Evolutionary conservation across 2,797 vertebrate species (phyloP).

Genomic region (Trematomus bernacchii): DNA sequence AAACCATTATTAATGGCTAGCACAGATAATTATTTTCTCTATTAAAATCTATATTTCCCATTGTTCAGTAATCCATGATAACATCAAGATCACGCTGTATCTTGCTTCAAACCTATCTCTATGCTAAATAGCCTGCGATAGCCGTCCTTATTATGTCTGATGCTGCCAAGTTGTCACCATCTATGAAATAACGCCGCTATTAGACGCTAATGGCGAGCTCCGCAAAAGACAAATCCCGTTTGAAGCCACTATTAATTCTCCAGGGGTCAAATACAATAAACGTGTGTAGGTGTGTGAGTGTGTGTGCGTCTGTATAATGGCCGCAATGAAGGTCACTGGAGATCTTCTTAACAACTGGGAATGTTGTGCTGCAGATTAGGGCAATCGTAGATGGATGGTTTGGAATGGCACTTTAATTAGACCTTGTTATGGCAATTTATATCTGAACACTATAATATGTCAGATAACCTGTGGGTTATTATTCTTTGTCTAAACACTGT

Average conservation of each 20-base stretch:
- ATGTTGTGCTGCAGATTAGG: slow-evolving; percentile 33
- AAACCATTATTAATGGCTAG: slow-evolving; percentile 31
- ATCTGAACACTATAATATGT: slow-evolving; percentile 21
- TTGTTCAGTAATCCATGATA: slow-evolving; percentile 45
- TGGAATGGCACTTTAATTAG: slow-evolving; percentile 45
- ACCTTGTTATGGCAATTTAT: slow-evolving; percentile 52
- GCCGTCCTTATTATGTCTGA: slow-evolving; percentile 66
- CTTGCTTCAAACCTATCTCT: slow-evolving; percentile 46
- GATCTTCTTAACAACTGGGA: slow-evolving; percentile 16
- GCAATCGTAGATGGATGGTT: slow-evolving; percentile 35
- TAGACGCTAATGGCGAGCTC: slow-evolving; percentile 73
- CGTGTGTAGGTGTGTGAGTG: slow-evolving; percentile 3
- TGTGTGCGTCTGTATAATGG: slow-evolving; percentile 24
- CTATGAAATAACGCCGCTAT: slow-evolving; percentile 75
- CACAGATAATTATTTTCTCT: neutral
- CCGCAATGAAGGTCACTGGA: slow-evolving; percentile 49
- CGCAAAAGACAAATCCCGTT: slow-evolving; percentile 59
- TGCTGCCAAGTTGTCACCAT: slow-evolving; percentile 73
- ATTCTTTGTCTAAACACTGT: slow-evolving; percentile 38
- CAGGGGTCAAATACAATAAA: slow-evolving; percentile 53
- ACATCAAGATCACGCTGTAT: slow-evolving; percentile 44
- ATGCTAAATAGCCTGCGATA: slow-evolving; percentile 68
- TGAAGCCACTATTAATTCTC: slow-evolving; percentile 61
- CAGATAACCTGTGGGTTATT: slow-evolving; percentile 16
- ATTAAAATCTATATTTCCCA: neutral